Evolutionary conservation across 2,888 invertebrate species (phyloP).

Genomic region (Pseudanteris insignis): DNA sequence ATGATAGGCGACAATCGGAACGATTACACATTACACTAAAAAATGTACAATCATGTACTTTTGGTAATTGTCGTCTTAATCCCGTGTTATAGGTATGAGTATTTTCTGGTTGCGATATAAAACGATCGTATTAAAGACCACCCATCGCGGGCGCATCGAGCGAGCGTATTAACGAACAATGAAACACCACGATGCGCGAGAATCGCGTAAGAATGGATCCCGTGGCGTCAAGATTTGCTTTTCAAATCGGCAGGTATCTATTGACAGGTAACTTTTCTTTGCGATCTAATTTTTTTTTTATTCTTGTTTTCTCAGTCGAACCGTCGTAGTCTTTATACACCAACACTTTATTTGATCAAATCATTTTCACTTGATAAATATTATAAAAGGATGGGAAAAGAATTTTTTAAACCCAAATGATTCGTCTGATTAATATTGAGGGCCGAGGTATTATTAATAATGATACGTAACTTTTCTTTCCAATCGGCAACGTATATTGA

Average conservation of each 20-base stretch:
- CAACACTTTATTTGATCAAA: slow-evolving; percentile 12
- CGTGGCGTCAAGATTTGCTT: slow-evolving; percentile 35
- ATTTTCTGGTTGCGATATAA: slow-evolving; percentile 20
- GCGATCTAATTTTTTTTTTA: slow-evolving; percentile 5
- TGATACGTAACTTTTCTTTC: no score
- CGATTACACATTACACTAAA: slow-evolving; percentile 7
- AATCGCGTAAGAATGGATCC: slow-evolving; percentile 51
- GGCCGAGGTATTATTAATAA: no score
- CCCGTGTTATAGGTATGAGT: slow-evolving; percentile 9
- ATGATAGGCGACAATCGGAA: no score
- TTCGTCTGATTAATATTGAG: no score
- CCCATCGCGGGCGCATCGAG: slow-evolving; percentile 50
- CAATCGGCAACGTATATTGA: no score
- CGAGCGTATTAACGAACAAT: slow-evolving; percentile 55
- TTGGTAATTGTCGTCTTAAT: slow-evolving; percentile 9
- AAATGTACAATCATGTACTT: slow-evolving; percentile 21
- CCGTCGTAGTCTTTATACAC: slow-evolving; percentile 11
- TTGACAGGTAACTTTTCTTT: slow-evolving; percentile 29
- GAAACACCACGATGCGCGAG: slow-evolving; percentile 47
- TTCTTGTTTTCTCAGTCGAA: neutral
- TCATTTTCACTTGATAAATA: slow-evolving; percentile 14
- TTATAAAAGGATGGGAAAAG: no score
- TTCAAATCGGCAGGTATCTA: slow-evolving; percentile 35
- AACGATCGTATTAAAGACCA: slow-evolving; percentile 47
- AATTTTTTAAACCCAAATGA: no score